Base-by-base conservation (phyloP, 1,140 invertebrate genomes). In the Drosophila azteca region DNA sequence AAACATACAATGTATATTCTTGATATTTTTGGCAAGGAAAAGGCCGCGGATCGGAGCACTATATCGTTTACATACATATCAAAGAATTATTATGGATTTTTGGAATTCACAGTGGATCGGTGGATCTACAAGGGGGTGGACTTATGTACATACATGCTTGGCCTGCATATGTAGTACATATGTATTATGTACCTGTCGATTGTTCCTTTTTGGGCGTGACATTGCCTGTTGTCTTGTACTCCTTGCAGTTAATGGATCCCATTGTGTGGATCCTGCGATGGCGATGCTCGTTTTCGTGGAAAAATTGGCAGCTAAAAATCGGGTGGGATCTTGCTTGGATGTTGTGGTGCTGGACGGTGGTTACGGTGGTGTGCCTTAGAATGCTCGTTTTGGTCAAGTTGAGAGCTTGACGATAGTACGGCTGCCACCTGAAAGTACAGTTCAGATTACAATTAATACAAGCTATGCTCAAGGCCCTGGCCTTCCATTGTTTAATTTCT, bases 181-280 rank as follows among this genome's bases (percentile, higher is more conserved):
- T 29, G 4, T 7, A 43, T 58, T 41, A 51, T 20, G 62, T 79
- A 89, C 83, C 83, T 83, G 75, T 48, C 6, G 60, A 63, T 15
- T 85, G 80, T 17, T 88, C 83, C 11, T 74, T 75, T 46, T 83
- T 79, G 43, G 83, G 83, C 7, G 82, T 78, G 24, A 68, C 31
- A 48, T 83, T 88, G 15, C 79, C 79, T 15, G 80, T 88, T 1
- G 84, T 88, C 44, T 84, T 89, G 63, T 88, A 88, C 64, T 88
- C 84, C 80, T 88, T 88, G 63, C 84, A 88, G 35, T 85, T 83
- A 39, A 78, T 60, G 20, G 84, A 90, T 24, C 84, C 84, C 84
- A 88, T 88, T 65, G 54, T 85, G 65, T 64, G 22, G 35, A 74
- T 20, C 17, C 17, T 55, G 26, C 45, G 54, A 48, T 41, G 50